phyloP scores from a whole-genome alignment of 2,113 vertebrate genomes.

The Telmatochromis sp. region DNA sequence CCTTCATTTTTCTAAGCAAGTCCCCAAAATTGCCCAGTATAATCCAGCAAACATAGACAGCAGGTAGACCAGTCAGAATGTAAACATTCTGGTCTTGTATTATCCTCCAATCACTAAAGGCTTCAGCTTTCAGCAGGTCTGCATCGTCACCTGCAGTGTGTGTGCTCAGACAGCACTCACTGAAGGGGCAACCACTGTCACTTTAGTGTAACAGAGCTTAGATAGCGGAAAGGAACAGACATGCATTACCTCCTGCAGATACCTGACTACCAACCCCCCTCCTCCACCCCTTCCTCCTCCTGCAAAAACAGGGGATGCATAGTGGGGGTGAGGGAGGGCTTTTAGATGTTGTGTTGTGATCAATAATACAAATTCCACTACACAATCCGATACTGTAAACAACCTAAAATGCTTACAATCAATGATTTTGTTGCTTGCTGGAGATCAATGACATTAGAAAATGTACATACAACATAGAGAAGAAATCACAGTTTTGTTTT shows the following conservation, averaged over 20 bases:
- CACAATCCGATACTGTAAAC: background rate
- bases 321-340: background rate
- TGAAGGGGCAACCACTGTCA: background rate
- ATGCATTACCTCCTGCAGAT: constrained; percentile 1
- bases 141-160: constrained; percentile 23
- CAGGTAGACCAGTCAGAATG: background rate
- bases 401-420: background rate
- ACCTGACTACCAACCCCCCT: background rate
- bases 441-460: background rate
- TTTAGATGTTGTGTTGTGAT: background rate
- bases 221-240: background rate
- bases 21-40: background rate
- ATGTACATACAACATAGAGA: background rate
- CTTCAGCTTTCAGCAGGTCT: background rate
- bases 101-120: background rate
- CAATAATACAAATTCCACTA: background rate
- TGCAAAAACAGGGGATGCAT: background rate
- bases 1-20: background rate
- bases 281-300: background rate
- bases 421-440: background rate
- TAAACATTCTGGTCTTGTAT: constrained; percentile 7
- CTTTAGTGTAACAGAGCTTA: background rate
- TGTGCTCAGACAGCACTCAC: constrained; percentile 3
- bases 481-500: background rate
- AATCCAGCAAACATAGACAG: background rate